Percentiles rank a stretch among this genome's conserved stretches.
phyloP scores from a whole-genome alignment of 2,797 vertebrate genomes.

The Moxostoma hubbsi region DNA sequence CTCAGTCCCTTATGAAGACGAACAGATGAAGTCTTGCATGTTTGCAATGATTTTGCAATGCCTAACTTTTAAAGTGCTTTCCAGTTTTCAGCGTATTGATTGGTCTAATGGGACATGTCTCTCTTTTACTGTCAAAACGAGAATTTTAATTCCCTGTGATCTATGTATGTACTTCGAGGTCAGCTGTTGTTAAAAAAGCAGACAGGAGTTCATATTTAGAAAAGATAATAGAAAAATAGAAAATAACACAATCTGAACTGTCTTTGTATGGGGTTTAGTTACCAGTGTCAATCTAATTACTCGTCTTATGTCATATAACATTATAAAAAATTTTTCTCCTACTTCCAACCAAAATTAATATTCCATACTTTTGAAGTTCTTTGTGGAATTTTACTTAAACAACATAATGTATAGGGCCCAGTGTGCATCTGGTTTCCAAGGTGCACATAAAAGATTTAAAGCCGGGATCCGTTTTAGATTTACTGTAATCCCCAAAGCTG shows the following conservation, averaged over 20 bases:
- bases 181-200: constrained; percentile 24
- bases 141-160: neutral
- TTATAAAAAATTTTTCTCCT: no score
- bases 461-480: neutral
- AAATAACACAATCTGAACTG: neutral
- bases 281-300: no score
- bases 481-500: neutral
- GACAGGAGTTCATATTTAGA: neutral
- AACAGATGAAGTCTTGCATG: neutral
- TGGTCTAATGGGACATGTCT: neutral
- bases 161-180: neutral
- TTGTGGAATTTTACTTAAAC: constrained; percentile 2
- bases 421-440: constrained; percentile 11
- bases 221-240: neutral
- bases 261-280: no score
- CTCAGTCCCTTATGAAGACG: constrained; percentile 5
- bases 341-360: neutral
- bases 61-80: neutral
- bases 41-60: constrained; percentile 12
- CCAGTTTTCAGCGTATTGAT: neutral
- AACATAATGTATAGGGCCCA: neutral
- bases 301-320: no score
- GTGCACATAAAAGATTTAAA: constrained; percentile 23
- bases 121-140: neutral
- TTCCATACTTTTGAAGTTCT: neutral